A percentile compares a stretch with the other conserved stretches of the same genome.
Conservation (phyloP, 2,888 invertebrate genomes). For the Agriopis marginaria region DNA sequence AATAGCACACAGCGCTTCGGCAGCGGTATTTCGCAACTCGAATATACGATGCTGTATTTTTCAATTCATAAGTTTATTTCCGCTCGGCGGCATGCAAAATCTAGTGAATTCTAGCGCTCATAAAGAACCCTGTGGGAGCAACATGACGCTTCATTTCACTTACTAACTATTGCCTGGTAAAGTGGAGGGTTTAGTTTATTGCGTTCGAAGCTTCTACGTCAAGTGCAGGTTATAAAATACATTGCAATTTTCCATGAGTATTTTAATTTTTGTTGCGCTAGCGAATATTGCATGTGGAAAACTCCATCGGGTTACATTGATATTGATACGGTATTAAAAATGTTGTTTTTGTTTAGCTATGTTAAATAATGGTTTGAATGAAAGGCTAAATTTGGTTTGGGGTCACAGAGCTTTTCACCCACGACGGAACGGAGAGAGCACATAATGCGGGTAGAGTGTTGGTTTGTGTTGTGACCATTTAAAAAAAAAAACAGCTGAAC, state of each 20-base stretch:
- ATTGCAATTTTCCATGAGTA: slow-evolving; percentile 10
- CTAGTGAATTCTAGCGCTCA: slow-evolving; percentile 48
- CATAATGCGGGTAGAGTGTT: no score
- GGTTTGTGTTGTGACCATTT: no score
- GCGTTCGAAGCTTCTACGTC: slow-evolving; percentile 10
- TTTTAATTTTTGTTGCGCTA: slow-evolving; percentile 15
- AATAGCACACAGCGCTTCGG: slow-evolving; percentile 50
- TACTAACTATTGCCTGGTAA: slow-evolving; percentile 36
- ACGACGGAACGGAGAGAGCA: no score
- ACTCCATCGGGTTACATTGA: not conserved
- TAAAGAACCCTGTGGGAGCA: slow-evolving; percentile 45
- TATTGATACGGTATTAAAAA: no score
- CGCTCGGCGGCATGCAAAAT: slow-evolving; percentile 52
- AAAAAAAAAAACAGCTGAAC: no score
- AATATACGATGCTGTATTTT: slow-evolving; percentile 53
- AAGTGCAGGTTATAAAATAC: slow-evolving; percentile 24
- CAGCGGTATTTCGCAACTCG: slow-evolving; percentile 54
- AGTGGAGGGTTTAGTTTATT: slow-evolving; percentile 34
- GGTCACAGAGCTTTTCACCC: no score
- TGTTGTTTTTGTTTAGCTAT: not conserved
- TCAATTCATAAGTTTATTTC: slow-evolving; percentile 61
- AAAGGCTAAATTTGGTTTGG: no score
- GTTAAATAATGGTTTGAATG: not conserved
- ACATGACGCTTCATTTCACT: slow-evolving; percentile 52
- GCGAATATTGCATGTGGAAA: not conserved